These are phyloP conservation scores for Cynopterus brachyotis DNA, from an alignment of 2,113 vertebrate genomes.

Conservation along the genomic window DNA sequence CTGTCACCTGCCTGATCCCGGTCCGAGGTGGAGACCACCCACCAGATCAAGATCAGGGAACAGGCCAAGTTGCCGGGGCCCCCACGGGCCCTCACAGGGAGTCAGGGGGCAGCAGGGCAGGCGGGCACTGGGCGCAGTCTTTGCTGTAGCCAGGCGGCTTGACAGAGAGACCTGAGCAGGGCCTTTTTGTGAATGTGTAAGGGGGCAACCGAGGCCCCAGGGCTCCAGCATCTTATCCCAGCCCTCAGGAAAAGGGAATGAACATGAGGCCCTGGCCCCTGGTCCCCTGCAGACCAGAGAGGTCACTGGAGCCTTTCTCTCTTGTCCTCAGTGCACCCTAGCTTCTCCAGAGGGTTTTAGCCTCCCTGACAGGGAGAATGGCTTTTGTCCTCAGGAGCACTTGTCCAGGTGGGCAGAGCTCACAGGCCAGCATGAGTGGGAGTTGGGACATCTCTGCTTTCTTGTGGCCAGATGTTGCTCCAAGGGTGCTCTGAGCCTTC, in stretches of 20 bases:
- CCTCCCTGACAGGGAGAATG: not conserved
- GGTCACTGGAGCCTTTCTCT: not conserved
- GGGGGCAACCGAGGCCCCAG: not conserved
- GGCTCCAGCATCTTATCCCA: not conserved
- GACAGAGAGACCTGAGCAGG: not conserved
- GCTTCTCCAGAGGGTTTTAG: not conserved
- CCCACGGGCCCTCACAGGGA: not conserved
- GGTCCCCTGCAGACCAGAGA: not conserved
- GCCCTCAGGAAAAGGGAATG: not conserved
- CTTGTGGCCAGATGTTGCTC: not conserved
- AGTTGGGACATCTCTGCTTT: not conserved
- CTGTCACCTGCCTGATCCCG: not conserved
- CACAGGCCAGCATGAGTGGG: not conserved
- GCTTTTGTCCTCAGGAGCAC: not conserved
- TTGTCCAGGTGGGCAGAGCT: not conserved
- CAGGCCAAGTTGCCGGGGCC: not conserved
- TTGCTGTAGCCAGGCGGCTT: not conserved
- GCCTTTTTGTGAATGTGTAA: not conserved
- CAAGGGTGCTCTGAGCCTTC: not conserved
- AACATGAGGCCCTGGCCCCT: too few species aligned
- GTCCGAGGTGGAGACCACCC: not conserved
- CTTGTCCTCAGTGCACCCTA: too few species aligned
- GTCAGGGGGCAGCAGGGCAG: not conserved
- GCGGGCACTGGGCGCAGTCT: not conserved
- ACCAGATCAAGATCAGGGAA: not conserved